phyloP scores from a whole-genome alignment of 2,888 invertebrate genomes.

The Yponomeuta plumbellus region DNA sequence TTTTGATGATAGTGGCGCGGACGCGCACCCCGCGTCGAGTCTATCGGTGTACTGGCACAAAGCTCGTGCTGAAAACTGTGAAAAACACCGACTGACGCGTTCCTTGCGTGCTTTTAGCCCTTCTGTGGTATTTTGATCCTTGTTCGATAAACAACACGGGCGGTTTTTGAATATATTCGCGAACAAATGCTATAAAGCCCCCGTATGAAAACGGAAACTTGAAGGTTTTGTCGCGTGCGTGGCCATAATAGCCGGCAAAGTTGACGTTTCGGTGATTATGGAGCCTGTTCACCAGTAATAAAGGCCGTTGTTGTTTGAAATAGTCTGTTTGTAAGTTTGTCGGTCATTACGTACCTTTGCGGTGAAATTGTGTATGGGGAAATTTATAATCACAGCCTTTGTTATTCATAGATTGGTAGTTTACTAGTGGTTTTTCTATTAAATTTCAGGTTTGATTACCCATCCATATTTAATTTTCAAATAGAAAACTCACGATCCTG shows the following conservation, averaged over 20 bases:
- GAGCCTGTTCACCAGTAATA: background rate
- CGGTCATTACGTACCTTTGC: background rate
- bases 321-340: background rate
- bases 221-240: slow-evolving; percentile 13
- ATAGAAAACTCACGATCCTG: too few relatives aligned
- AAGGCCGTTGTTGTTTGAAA: background rate
- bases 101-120: background rate
- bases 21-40: background rate
- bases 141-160: background rate
- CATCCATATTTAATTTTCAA: background rate
- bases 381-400: background rate
- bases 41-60: background rate
- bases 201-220: slow-evolving; percentile 10
- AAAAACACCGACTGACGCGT: slow-evolving; percentile 7
- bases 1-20: background rate
- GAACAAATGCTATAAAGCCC: background rate
- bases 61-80: slow-evolving; percentile 9
- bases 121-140: background rate
- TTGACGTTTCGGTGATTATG: slow-evolving; percentile 2
- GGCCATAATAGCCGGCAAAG: slow-evolving; percentile 4
- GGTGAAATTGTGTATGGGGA: background rate
- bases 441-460: too few relatives aligned
- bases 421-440: background rate
- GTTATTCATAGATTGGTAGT: background rate
- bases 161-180: background rate